phyloP scores from a whole-genome alignment of 2,888 invertebrate species.

The Protophormia terraenovae region DNA sequence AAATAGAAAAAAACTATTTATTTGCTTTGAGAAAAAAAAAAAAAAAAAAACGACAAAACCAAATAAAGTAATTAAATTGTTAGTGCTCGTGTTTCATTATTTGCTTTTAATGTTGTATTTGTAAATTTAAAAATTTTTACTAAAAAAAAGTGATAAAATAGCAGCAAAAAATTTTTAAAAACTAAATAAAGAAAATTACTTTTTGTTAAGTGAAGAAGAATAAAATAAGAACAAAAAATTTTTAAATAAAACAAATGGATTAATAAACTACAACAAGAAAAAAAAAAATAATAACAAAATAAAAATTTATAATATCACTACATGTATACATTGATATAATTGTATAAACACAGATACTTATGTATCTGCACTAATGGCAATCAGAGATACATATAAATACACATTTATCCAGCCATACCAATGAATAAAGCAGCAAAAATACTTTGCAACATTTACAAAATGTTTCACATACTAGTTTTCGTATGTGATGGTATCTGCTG shows the following conservation, averaged over 20 bases:
- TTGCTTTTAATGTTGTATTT: conserved; percentile 23
- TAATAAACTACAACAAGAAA: conserved; percentile 47
- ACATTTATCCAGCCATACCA: not conserved
- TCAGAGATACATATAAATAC: not conserved
- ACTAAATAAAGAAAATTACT: conserved; percentile 40
- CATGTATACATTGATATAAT: not conserved
- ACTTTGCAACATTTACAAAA: conserved; percentile 64
- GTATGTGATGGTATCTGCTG: conserved; percentile 60
- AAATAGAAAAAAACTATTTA: not conserved
- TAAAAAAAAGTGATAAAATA: not conserved
- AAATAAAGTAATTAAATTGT: conserved; percentile 66
- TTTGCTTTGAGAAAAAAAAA: no score
- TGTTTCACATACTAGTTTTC: conserved; percentile 50
- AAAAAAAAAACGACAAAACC: conserved; percentile 18
- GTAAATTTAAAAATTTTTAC: not conserved
- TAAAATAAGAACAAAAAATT: not conserved
- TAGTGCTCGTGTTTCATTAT: not conserved
- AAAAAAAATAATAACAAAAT: conserved; percentile 35
- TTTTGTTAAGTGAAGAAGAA: conserved; percentile 14
- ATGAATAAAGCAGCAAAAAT: conserved; percentile 47
- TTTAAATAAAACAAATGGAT: conserved; percentile 53
- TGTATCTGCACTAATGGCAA: not conserved
- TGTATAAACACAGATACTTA: not conserved
- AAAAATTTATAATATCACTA: not conserved
- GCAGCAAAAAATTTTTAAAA: not conserved